phyloP scores from a whole-genome alignment of 1,140 invertebrate species.

The Anoplolepis gracilipes region DNA sequence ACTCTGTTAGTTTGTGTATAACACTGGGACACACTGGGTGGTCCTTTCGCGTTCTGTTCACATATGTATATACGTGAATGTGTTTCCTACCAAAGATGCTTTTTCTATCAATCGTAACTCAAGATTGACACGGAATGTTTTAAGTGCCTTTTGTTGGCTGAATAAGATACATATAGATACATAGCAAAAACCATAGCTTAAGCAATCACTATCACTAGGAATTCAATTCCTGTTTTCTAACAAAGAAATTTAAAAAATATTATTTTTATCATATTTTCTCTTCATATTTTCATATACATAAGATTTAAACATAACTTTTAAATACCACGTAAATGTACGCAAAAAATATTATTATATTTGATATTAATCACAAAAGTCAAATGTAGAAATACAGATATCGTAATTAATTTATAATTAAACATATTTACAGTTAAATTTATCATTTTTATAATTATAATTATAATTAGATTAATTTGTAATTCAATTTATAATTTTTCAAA shows the following conservation, averaged over 20 bases:
- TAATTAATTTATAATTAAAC: conserved; percentile 29
- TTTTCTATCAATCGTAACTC: conserved; percentile 60
- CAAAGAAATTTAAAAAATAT: too few species aligned
- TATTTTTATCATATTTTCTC: not conserved
- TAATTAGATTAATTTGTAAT: conserved; percentile 5
- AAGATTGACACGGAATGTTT: conserved; percentile 2
- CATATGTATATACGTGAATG: conserved; percentile 25
- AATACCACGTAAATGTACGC: too few species aligned
- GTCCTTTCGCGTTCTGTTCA: conserved; percentile 50
- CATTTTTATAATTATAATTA: not conserved
- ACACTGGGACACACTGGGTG: conserved; percentile 69
- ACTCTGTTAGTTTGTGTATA: conserved; percentile 60
- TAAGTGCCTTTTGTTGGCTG: conserved; percentile 14
- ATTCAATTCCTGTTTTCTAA: not conserved
- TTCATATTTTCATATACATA: not conserved
- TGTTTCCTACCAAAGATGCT: conserved; percentile 29
- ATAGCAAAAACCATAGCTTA: not conserved
- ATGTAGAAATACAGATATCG: not conserved
- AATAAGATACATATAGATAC: not conserved
- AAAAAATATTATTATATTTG: not conserved
- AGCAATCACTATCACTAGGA: not conserved
- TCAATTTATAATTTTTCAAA: too few species aligned
- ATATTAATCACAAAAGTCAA: not conserved
- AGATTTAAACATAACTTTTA: too few species aligned
- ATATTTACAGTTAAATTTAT: too few species aligned